Base-by-base conservation (phyloP, 2,797 vertebrate genomes). In the Spondyliosoma cantharus region DNA sequence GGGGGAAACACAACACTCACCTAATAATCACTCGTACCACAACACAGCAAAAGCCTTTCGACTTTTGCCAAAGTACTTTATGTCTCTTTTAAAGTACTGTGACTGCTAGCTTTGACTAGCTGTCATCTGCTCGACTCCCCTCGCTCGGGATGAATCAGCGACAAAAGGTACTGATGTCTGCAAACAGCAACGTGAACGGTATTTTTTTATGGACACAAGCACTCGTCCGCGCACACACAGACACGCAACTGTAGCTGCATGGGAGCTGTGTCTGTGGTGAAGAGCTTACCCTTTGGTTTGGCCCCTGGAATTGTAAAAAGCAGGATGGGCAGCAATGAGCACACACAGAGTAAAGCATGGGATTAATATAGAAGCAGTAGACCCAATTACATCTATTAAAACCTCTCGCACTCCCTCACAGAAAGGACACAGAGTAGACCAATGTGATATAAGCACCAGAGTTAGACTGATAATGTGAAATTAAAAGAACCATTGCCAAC, bases 341-440 rank as follows among this genome's bases (percentile, higher is more conserved):
- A 56, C 74, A 56, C 74, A 69, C 54, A 32, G n/a, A 75, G 82
- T 49, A 80, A 83, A 85, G 80, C 37, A 76, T 13, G 54, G 63
- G 77, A 80, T 89, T 86, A 67, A 86, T 85, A 76, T 66, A 83
- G 73, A 74, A 76, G 80, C 85, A 72, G 75, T 2, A 70, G 83
- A 80, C 83, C 61, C 57, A 77, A 61, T 84, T 81, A 74, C 57
- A 81, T 87, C 77, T 54, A 76, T 83, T 78, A 74, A 81, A 82
- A 66, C 27, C 67, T 58, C 56, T 69, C 69, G 46, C 5, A 63
- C 57, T 22, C 69, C 48, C 66, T 54, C 24, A 52, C 17, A 65
- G 6, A 19, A 74, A 57, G 25, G 25, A 71, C 66, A 50, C 11
- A 27, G 37, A 57, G 17, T 53, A 76, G 46, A 37, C 37, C 43